Evolutionary conservation across 2,888 invertebrate species (phyloP).

Genomic region (Microplitis deprimator): DNA sequence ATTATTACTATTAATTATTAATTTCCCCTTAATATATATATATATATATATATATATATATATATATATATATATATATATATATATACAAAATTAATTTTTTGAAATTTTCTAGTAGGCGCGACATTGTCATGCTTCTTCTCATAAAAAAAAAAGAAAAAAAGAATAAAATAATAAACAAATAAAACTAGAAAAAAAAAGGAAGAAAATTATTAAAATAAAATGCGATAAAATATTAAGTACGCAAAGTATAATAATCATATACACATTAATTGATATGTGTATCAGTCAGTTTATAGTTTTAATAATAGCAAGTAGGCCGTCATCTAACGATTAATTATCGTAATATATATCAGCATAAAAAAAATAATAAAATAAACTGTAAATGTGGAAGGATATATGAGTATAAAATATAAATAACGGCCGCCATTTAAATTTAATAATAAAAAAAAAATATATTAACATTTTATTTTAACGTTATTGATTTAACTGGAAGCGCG

Average conservation of each 20-base stretch:
- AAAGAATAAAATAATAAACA: conserved; percentile 29
- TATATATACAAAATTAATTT: neutral
- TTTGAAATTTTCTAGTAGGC: neutral
- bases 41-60: neutral
- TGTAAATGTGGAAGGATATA: conserved; percentile 36
- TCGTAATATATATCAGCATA: neutral
- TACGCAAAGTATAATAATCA: neutral
- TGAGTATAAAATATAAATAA: neutral
- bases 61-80: neutral
- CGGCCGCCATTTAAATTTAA: conserved; percentile 5
- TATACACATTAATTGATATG: conserved; percentile 3
- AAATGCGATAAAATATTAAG: conserved; percentile 47
- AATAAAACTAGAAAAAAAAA: conserved; percentile 42
- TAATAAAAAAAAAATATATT: conserved; percentile 11
- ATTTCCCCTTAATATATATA: neutral
- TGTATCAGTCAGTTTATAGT: conserved; percentile 27
- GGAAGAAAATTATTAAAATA: neutral
- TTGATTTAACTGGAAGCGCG: conserved; percentile 11
- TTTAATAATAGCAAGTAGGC: conserved; percentile 30
- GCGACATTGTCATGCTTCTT: conserved; percentile 13
- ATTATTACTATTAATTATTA: neutral
- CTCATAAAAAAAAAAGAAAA: conserved; percentile 19
- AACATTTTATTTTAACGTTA: conserved; percentile 4
- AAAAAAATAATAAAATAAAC: conserved; percentile 14
- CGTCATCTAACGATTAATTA: conserved; percentile 30